These are phyloP conservation scores for Diorhabda carinulata DNA, from an alignment of 1,140 invertebrate species.

Conservation along the genomic window DNA sequence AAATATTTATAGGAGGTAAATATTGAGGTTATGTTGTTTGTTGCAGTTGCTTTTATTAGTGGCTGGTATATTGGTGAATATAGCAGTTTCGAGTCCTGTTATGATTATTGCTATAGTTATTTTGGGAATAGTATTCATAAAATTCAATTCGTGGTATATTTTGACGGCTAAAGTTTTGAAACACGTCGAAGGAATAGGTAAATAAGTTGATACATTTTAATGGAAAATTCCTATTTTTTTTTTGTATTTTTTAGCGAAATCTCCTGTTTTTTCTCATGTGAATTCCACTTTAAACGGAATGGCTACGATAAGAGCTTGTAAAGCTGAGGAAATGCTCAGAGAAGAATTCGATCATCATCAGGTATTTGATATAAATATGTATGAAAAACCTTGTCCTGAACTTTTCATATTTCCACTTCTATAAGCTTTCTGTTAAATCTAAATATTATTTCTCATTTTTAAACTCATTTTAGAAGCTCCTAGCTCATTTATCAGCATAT, in stretches of 20 bases:
- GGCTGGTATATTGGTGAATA: slow-evolving; percentile 62
- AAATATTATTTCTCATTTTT: too few relatives aligned
- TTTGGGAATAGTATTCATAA: slow-evolving; percentile 53
- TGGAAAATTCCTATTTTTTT: slow-evolving; percentile 4
- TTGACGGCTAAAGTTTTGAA: slow-evolving; percentile 59
- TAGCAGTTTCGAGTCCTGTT: slow-evolving; percentile 73
- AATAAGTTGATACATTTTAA: slow-evolving; percentile 26
- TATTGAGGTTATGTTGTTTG: slow-evolving; percentile 44
- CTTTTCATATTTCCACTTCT: too few relatives aligned
- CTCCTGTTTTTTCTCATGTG: slow-evolving; percentile 77
- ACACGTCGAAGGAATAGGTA: slow-evolving; percentile 54
- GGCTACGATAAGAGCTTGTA: slow-evolving; percentile 42
- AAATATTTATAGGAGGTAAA: slow-evolving; percentile 36
- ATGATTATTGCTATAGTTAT: slow-evolving; percentile 57
- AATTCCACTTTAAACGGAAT: slow-evolving; percentile 43
- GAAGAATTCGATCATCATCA: slow-evolving; percentile 48
- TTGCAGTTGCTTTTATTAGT: slow-evolving; percentile 58
- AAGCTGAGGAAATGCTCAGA: slow-evolving; percentile 45
- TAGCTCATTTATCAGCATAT: too few relatives aligned
- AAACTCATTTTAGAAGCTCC: too few relatives aligned
- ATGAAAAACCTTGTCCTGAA: too few relatives aligned
- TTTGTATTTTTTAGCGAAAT: slow-evolving; percentile 51
- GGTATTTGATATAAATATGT: slow-evolving; percentile 18
- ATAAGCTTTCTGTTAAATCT: too few relatives aligned
- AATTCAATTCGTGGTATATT: slow-evolving; percentile 58